A percentile compares a stretch with the other conserved stretches of the same genome.
Evolutionary conservation across 2,888 invertebrate genomes (phyloP).

Genomic region (Spialia ferax): DNA sequence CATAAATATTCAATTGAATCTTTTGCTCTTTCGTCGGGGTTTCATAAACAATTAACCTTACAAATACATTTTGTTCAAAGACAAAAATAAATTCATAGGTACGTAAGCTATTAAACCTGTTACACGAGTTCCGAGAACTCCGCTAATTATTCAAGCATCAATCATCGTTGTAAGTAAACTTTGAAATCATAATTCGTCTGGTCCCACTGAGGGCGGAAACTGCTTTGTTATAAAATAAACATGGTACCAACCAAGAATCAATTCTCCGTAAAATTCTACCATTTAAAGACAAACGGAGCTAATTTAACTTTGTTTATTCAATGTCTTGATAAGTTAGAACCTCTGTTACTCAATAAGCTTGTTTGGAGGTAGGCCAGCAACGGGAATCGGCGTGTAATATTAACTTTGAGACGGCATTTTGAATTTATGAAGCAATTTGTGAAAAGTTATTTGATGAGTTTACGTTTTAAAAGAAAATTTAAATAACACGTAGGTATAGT

Average conservation of each 20-base stretch:
- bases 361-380: constrained; percentile 13
- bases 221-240: constrained; percentile 26
- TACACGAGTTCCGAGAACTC: constrained; percentile 4
- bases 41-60: no score
- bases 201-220: background rate
- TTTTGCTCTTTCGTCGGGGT: no score
- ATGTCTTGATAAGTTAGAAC: constrained; percentile 32
- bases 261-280: constrained; percentile 27
- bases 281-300: constrained; percentile 30
- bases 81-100: no score
- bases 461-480: background rate
- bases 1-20: no score
- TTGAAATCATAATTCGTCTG: constrained; percentile 8
- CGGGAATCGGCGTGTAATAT: constrained; percentile 19
- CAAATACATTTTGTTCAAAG: no score
- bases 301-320: constrained; percentile 35
- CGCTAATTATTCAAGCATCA: constrained; percentile 3
- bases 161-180: constrained; percentile 13
- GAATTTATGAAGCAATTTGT: constrained; percentile 11
- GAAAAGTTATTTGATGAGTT: constrained; percentile 10
- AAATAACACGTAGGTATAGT: no score
- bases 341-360: constrained; percentile 7
- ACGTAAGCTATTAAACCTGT: constrained; percentile 3
- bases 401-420: constrained; percentile 16
- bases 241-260: constrained; percentile 16